Evolutionary conservation across 1,140 invertebrate genomes (phyloP), one percentile per base, ranked within the genome.

Genomic region (Pollicipes pollicipes): DNA sequence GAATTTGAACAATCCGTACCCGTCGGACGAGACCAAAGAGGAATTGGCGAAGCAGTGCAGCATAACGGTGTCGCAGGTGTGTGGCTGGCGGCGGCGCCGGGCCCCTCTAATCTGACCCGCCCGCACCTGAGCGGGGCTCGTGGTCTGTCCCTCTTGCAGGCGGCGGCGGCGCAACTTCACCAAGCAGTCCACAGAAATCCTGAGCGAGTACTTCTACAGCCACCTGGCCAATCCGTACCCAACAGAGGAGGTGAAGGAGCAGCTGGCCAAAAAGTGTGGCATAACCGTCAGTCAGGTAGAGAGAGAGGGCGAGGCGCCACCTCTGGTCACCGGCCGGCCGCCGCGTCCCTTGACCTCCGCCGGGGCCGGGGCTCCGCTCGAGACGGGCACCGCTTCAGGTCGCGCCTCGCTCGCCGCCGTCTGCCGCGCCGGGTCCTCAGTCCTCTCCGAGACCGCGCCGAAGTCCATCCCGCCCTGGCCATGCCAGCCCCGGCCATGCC

Each of bases 171-270:
- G 97, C 76, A 99, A 99, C 83, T 99, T 99, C 83, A 98, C 94
- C 85, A 99, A 99, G 85, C 95, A 99, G 81, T 97, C 97, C 29
- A 98, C 97, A 21, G 97, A 99, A 85, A 95, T 99, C 76, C 85
- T 99, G 75, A 99, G 99, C 82, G 96, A 99, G 83, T 99, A 99
- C 83, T 99, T 99, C 83, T 99, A 99, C 83, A 98, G 95, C 74
- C 96, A 99, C 82, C 85, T 99, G 74, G 95, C 92, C 80, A 99
- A 99, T 85, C 97, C 97, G 28, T 99, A 99, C 83, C 97, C 97
- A 70, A 97, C 92, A 77, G 97, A 99, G 85, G 97, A 99, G 83
- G 96, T 96, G 68, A 99, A 99, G 82, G 97, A 99, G 83, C 97
- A 99, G 80, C 83, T 99, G 79, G 97, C 97, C n/a, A 86, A 95